Evolutionary conservation across 2,888 invertebrate genomes (phyloP), one percentile per base, ranked within the genome.

Genomic region (Drosophila kuntzei): DNA sequence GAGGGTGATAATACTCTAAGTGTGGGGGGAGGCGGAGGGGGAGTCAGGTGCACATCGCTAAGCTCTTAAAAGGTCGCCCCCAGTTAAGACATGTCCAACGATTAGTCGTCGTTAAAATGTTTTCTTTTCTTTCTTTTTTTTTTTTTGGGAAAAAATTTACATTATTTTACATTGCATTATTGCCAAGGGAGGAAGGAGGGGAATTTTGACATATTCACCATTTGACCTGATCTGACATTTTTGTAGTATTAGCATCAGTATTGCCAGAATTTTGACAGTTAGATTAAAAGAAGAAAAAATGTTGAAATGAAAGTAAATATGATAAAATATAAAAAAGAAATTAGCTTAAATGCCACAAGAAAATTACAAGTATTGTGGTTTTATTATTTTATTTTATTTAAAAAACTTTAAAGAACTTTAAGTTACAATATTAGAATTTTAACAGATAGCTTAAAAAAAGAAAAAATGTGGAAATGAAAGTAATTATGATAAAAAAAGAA

Each of bases 11-110:
- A 14, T 34, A 55, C 37, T 32, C 46, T 9, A 29, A 20, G 18
- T 27, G 25, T 0, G 16, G 36, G 25, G 7, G 29, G 22, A 49
- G 32, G 16, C 18, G 16, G 5, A 12, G 5, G 20, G 14, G 50
- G 37, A 27, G 32, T 66, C 83, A 87, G 88, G 86, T 83, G 82
- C 71, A 67, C 73, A 37, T 34, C 41, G 50, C 61, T 88, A 83
- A 83, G 83, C 83, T 82, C 49, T 82, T 83, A 83, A 83, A 83
- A 83, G 83, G 86, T 77, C 71, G 65, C 37, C 55, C 14, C 53
- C 65, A 34, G 60, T 43, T 41, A 63, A 59, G 54, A 46, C 53
- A 47, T 67, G 76, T 67, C 62, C 76, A 66, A 62, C 79, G 75
- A 85, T 87, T 85, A 82, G 61, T 37, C 25, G 41, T 41, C 63